phyloP scores from a whole-genome alignment of 2,797 vertebrate genomes.

The Pantherophis alleghaniensis region DNA sequence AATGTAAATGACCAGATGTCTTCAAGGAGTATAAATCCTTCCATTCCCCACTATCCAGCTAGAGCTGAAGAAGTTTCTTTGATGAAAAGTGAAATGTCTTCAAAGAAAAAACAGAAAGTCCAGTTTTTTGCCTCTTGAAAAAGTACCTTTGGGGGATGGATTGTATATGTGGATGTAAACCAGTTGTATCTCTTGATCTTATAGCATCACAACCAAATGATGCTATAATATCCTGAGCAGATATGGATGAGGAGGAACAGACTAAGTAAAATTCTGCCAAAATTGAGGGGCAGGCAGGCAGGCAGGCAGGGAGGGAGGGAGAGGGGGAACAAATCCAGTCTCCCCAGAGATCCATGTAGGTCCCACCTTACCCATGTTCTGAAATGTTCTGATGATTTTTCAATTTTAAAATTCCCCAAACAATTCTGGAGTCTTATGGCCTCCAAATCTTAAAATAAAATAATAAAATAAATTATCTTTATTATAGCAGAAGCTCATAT shows the following conservation, averaged over 20 bases:
- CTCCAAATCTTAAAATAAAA: background rate
- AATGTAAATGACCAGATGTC: no score
- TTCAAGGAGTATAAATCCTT: no score
- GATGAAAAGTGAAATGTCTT: no score
- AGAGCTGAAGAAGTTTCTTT: no score
- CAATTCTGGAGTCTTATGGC: background rate
- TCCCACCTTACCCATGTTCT: background rate
- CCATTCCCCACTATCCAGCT: no score
- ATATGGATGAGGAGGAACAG: background rate
- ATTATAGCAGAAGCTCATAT: background rate
- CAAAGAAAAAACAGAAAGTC: no score
- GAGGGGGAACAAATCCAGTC: background rate
- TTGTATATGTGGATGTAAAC: background rate
- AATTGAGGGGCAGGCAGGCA: background rate
- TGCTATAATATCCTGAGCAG: background rate
- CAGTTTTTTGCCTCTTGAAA: no score
- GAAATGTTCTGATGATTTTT: background rate
- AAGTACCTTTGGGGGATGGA: no score
- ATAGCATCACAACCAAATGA: background rate
- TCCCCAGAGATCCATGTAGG: background rate
- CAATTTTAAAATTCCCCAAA: background rate
- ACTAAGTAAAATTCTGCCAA: background rate
- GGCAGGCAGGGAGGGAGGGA: no score
- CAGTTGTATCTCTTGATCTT: background rate
- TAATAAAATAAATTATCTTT: background rate